Percentiles rank a stretch among this genome's conserved stretches.
Evolutionary conservation across 2,113 vertebrate species (phyloP).

Genomic region (Picathartes gymnocephalus): DNA sequence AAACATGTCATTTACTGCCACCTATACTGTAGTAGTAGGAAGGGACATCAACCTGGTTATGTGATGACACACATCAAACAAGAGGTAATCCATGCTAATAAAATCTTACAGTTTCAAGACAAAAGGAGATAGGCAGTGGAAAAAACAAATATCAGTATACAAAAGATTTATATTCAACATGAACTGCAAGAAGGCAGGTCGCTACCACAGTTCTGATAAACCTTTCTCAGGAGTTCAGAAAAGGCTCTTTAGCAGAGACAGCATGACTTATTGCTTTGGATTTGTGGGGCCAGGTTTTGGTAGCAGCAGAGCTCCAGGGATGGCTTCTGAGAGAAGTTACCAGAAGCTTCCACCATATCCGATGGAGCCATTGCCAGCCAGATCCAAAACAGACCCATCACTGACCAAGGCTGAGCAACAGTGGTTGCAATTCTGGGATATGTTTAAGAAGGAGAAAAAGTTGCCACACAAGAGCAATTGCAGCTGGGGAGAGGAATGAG

Average conservation of each 20-base stretch:
- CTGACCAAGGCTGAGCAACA: not conserved
- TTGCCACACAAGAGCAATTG: not conserved
- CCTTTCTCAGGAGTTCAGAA: not conserved
- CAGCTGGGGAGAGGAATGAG: not conserved
- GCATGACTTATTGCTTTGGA: not conserved
- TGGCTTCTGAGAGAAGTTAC: not conserved
- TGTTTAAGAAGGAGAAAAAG: not conserved
- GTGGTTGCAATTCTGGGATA: not conserved
- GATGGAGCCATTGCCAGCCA: not conserved
- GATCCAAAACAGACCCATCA: not conserved
- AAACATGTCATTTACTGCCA: not conserved
- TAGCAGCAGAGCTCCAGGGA: rapidly evolving
- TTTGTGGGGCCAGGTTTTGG: not conserved
- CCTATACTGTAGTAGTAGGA: not conserved
- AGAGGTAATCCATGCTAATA: not conserved
- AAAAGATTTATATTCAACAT: not conserved
- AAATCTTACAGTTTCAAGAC: not conserved
- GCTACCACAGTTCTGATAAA: not conserved
- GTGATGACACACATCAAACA: not conserved
- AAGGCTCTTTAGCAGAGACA: not conserved
- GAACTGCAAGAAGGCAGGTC: not conserved
- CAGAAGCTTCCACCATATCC: not conserved
- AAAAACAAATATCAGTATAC: not conserved
- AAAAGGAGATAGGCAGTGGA: not conserved
- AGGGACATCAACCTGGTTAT: not conserved